Base-by-base conservation (phyloP, 2,797 vertebrate genomes). In the Epinephelus malabaricus region DNA sequence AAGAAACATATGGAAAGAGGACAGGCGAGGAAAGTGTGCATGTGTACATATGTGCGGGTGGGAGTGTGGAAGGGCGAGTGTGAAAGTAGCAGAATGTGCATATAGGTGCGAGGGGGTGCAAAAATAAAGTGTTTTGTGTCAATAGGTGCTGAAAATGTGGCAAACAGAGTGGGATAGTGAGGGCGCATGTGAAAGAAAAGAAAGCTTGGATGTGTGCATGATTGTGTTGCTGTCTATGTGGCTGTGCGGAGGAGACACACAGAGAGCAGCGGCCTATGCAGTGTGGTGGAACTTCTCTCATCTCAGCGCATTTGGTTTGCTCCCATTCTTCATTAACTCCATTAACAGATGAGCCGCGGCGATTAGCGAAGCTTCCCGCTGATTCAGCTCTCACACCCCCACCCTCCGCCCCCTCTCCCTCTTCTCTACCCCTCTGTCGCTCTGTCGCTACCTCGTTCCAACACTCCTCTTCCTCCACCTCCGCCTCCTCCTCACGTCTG, bases 271-370 rank as follows among this genome's bases (percentile, higher is more conserved):
- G 88, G 95, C 92, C 94, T 92, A 95, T 90, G 92, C 95, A 96
- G 93, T 92, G 94, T 96, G 94, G 86, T 94, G 95, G 96, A 96
- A 96, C 96, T 95, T 95, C 94, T 94, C 94, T 94, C 93, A 92
- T 96, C 95, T 96, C 96, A 96, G 95, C 95, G 94, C 94, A 93
- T 96, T 96, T 94, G 90, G 87, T 95, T 95, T 93, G 94, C 92
- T 96, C 94, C 94, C 95, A 95, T 95, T 96, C 95, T 95, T 96
- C 95, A 96, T 96, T 96, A 96, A 96, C 94, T 96, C 95, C 96
- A 96, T 96, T 96, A 96, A 96, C 96, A 96, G 95, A 96, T 95
- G 95, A 96, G 95, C 95, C 81, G 92, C 91, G 85, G 95, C 95
- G 96, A 96, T 96, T 96, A 96, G 94, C 91, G 68, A 89, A 87